Base-by-base conservation (phyloP, 2,113 vertebrate genomes). In the Thermophis baileyi region DNA sequence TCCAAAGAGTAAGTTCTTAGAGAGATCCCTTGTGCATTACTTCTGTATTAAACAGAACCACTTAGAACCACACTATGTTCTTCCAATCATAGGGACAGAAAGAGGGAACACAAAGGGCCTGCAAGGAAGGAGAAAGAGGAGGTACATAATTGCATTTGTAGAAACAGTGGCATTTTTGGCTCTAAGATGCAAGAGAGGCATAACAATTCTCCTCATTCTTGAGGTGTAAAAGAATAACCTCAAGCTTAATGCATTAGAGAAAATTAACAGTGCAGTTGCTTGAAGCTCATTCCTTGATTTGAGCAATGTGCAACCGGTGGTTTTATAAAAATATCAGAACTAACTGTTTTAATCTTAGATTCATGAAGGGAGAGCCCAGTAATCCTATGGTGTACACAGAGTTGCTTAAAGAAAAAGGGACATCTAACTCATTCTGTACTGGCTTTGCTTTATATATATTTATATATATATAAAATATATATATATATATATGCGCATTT, bases 401-500 rank as follows among this genome's bases (percentile, higher is more conserved):
- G 97, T 98, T 96, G 94, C 96, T 98, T 98, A 95, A 95, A 95
- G 95, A 90, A 96, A 97, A 94, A 95, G 97, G 95, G 95, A 94
- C 95, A 96, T 96, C 96, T 97, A 96, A 96, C 95, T 95, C 96
- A 95, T 96, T 96, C 96, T 97, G 95, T 96, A 96, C 97, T 96
- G 96, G 95, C 96, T 97, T 97, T 97, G 97, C 97, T 97, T 98
- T 96, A 96, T 97, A 97, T 96, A 96, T 96, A 98, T 98, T 98
- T 98, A 95, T 95, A 97, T 95, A 96, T 96, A 98, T 89, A 54
- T 10, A 89, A 57, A 47, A 98, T 98, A 95, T 95, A 97, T 95
- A 96, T 96, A 98, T 30, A n/a, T n/a, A 69, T 10, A 97, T 96
- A 97, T 97, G 98, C 98, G 95, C 96, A 97, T 96, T 97, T 96